Base-by-base conservation (phyloP, 2,888 invertebrate genomes). In the Agriopis aurantiaria region DNA sequence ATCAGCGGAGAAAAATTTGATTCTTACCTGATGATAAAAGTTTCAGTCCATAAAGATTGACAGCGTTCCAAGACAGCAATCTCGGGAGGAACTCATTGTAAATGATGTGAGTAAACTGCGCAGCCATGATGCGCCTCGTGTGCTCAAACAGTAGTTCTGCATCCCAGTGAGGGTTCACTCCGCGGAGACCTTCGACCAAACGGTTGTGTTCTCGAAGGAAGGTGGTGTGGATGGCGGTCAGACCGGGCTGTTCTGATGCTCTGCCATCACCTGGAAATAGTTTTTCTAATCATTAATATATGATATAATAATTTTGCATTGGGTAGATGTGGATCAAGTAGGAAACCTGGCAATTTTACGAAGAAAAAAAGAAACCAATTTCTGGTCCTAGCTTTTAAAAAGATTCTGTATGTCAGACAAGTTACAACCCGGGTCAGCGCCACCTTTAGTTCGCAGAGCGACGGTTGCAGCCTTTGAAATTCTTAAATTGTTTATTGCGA, bases 61-160 rank as follows among this genome's bases (percentile, higher is more conserved):
- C 97, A 14, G 97, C 97, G 79, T 97, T 97, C 97, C 97, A 98
- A 7, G 99, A 98, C 11, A 99, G 95, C 58, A 99, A 95, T 65
- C 98, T 95, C 0, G 99, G 99, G 65, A 99, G 90, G 93, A 97
- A 98, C 88, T 98, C 98, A 82, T 98, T 98, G 91, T 97, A 98
- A 0, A 97, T 96, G 52, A 97, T 95, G 80, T 98, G 98, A 69
- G 98, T 97, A 78, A 97, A 95, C 85, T 96, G 95, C 0, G 97
- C 98, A n/a, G 96, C 95, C 55, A 97, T 84, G 76, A 98, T 97
- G 61, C 97, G 95, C 14, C 98, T 95, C 0, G 97, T 95, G 79
- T 98, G 96, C 77, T 98, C 97, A 89, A 97, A 98, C n/a, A 98
- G 89, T 63, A 96, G 96, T 68, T 98, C 98, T 0, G 97, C 96